phyloP scores from a whole-genome alignment of 2,113 vertebrate species.

The Lamprotornis superbus region DNA sequence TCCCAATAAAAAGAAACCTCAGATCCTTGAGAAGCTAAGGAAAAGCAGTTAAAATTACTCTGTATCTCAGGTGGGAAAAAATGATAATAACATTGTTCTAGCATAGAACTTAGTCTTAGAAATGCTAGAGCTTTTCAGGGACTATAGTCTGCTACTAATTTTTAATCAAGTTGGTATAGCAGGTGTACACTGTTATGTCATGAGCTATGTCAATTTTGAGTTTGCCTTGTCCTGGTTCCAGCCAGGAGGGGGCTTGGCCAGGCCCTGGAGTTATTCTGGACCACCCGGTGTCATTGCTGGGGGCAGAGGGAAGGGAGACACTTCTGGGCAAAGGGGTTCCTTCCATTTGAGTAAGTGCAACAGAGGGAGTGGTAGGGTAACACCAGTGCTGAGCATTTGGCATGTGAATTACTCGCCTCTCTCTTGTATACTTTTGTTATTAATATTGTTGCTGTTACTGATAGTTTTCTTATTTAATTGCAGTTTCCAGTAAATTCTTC shows the following conservation, averaged over 20 bases:
- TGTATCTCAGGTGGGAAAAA: background rate
- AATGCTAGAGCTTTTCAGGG: background rate
- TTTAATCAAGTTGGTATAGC: background rate
- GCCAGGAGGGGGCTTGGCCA: background rate
- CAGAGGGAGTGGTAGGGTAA: background rate
- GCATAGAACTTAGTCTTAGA: background rate
- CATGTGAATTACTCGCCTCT: fast-evolving
- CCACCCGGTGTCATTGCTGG: background rate
- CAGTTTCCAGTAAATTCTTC: background rate
- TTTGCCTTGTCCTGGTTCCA: background rate
- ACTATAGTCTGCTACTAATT: background rate
- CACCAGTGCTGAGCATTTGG: background rate
- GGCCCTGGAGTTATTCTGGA: background rate
- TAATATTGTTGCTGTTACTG: background rate
- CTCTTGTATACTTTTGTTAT: background rate
- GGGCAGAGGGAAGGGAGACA: background rate
- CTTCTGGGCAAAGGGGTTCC: background rate
- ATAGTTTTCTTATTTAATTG: background rate
- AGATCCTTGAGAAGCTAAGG: background rate
- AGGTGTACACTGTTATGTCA: background rate
- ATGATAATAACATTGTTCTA: background rate
- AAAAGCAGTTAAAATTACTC: background rate
- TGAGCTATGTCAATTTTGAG: background rate
- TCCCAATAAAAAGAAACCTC: background rate
- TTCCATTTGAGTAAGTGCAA: background rate